These are phyloP conservation scores for Heliconius erato DNA, from an alignment of 2,888 invertebrate genomes.

Conservation along the genomic window DNA sequence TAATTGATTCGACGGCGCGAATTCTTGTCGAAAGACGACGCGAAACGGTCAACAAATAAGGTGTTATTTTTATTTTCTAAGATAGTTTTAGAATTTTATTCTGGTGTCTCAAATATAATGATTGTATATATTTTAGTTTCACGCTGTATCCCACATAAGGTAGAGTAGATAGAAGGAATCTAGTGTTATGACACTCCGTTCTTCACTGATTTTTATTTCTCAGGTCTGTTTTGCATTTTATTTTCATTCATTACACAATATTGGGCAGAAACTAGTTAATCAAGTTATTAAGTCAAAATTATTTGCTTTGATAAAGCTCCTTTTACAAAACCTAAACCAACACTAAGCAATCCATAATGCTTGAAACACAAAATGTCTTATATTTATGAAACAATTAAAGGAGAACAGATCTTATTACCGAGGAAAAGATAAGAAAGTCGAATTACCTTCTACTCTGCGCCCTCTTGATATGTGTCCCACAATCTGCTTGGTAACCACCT, in stretches of 20 bases:
- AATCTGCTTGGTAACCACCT: conserved; percentile 29
- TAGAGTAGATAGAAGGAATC: too few species aligned
- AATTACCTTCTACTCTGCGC: conserved; percentile 16
- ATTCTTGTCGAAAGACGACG: neutral
- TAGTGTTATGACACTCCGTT: too few species aligned
- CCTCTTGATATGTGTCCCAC: conserved; percentile 37
- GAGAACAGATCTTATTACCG: neutral
- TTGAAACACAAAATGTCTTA: neutral
- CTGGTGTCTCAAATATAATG: too few species aligned
- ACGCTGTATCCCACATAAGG: too few species aligned
- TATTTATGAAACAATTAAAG: neutral
- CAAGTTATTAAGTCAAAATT: too few species aligned
- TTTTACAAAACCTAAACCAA: neutral
- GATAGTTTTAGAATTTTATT: too few species aligned
- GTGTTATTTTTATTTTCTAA: neutral
- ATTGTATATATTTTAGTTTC: too few species aligned
- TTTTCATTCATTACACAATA: too few species aligned
- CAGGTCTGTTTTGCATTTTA: too few species aligned
- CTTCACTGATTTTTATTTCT: too few species aligned
- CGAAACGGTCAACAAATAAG: neutral
- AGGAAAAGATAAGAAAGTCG: neutral
- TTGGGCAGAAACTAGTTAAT: too few species aligned
- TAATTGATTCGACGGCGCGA: conserved; percentile 38
- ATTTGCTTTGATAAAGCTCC: too few species aligned
- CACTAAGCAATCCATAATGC: neutral